Conservation (phyloP, 1,140 invertebrate species). For the Amyelois transitella region DNA sequence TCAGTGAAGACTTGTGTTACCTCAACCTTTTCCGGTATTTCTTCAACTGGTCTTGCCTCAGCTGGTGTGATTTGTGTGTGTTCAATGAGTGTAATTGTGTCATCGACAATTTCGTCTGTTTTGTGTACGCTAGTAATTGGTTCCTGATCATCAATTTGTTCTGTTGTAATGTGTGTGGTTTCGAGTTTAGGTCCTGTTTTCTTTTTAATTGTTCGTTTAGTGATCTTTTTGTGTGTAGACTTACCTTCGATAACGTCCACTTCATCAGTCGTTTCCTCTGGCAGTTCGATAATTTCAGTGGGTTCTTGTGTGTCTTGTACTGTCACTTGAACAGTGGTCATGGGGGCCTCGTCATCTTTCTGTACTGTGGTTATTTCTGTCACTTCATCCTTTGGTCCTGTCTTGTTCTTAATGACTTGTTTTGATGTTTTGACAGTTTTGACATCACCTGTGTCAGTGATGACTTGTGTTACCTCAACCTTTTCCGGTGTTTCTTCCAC, state of each 20-base stretch:
- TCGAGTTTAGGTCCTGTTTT: conserved; percentile 28
- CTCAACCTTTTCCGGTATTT: conserved; percentile 8
- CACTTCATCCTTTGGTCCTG: conserved; percentile 8
- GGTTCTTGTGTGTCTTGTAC: conserved; percentile 14
- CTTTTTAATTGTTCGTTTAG: conserved; percentile 48
- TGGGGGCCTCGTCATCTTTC: conserved; percentile 31
- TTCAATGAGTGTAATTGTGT: background rate
- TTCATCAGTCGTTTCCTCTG: conserved; percentile 24
- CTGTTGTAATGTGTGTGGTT: conserved; percentile 41
- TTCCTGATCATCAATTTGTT: conserved; percentile 34
- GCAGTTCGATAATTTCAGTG: conserved; percentile 10
- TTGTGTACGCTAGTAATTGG: conserved; percentile 2
- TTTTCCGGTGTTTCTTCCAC: conserved; percentile 57
- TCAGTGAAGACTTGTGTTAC: conserved; percentile 28
- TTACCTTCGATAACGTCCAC: conserved; percentile 30
- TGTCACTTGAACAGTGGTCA: conserved; percentile 42
- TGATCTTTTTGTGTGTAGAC: conserved; percentile 49
- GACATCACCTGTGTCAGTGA: conserved; percentile 16
- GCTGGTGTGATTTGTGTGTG: conserved; percentile 1
- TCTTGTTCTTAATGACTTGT: conserved; percentile 27
- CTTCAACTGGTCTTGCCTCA: conserved; percentile 5
- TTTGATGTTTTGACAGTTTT: conserved; percentile 32
- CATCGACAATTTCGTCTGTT: conserved; percentile 12
- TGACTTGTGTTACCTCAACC: conserved; percentile 15
- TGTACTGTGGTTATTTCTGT: conserved; percentile 28